Conservation (phyloP, 2,888 invertebrate genomes). For the Ramazzottius varieornatus region DNA sequence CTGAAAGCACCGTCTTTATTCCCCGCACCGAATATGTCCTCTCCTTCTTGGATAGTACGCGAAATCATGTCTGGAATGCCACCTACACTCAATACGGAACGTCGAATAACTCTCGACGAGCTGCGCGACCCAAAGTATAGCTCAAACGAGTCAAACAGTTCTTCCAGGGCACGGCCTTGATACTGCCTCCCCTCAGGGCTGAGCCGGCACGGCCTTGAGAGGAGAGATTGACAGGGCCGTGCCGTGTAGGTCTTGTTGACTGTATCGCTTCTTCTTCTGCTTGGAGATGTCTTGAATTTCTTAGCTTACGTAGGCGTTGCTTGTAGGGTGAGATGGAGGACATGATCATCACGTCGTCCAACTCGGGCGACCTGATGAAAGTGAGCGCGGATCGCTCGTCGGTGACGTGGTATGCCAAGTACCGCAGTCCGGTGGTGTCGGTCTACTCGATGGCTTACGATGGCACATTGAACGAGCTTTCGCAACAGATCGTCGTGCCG, state of each 20-base stretch:
- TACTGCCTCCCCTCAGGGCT: too few relatives aligned
- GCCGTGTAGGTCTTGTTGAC: too few relatives aligned
- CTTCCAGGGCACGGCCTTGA: too few relatives aligned
- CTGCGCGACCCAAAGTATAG: too few relatives aligned
- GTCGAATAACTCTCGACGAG: too few relatives aligned
- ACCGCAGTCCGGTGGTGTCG: background rate
- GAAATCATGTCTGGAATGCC: conserved; percentile 1
- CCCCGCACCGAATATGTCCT: background rate
- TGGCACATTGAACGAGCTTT: background rate
- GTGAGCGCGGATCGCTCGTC: background rate
- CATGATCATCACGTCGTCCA: background rate
- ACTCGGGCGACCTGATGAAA: background rate
- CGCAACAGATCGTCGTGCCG: background rate
- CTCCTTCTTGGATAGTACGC: background rate
- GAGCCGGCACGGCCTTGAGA: too few relatives aligned
- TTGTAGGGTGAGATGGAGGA: background rate
- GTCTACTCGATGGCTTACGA: background rate
- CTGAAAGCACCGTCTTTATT: background rate
- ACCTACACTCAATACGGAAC: background rate
- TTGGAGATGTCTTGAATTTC: too few relatives aligned
- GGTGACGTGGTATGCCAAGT: background rate
- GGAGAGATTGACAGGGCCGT: too few relatives aligned
- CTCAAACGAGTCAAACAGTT: too few relatives aligned
- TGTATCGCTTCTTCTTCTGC: too few relatives aligned
- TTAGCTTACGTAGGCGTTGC: background rate